These are phyloP conservation scores for Mayetiola destructor DNA, from an alignment of 2,888 invertebrate species.

Conservation along the genomic window DNA sequence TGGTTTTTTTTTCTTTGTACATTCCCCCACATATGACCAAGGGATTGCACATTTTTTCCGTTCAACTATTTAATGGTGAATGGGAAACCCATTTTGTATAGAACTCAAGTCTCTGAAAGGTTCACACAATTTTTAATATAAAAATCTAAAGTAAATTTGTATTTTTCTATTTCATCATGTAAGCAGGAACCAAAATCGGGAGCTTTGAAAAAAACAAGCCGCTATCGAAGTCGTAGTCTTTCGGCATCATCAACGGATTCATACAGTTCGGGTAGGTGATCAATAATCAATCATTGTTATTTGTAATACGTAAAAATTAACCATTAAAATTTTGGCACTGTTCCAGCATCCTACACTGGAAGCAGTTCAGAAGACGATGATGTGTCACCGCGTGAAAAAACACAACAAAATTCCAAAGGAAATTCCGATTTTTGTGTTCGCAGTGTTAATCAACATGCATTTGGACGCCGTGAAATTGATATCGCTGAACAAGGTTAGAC, in stretches of 20 bases:
- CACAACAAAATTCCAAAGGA: constrained; percentile 71
- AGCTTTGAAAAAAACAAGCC: constrained; percentile 71
- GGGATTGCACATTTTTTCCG: too few species aligned
- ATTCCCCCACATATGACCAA: too few species aligned
- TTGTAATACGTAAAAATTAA: too few species aligned
- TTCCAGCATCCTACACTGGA: constrained; percentile 49
- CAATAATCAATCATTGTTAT: too few species aligned
- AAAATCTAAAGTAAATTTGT: too few species aligned
- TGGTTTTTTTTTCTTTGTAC: too few species aligned
- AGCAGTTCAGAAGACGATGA: constrained; percentile 86
- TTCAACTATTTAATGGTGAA: too few species aligned
- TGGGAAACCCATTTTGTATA: too few species aligned
- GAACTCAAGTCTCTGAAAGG: too few species aligned
- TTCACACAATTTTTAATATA: too few species aligned
- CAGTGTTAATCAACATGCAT: constrained; percentile 83
- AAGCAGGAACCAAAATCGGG: constrained; percentile 41
- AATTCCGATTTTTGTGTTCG: constrained; percentile 86
- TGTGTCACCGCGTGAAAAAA: constrained; percentile 83
- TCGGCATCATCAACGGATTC: constrained; percentile 92
- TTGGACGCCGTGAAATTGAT: constrained; percentile 91
- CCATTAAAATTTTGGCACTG: background rate
- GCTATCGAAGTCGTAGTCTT: constrained; percentile 77
- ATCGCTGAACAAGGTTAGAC: constrained; percentile 82
- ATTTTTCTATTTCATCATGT: background rate
- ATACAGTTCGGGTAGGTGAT: constrained; percentile 70